These are phyloP conservation scores for Alauda arvensis DNA, from an alignment of 2,797 vertebrate genomes.

Conservation along the genomic window DNA sequence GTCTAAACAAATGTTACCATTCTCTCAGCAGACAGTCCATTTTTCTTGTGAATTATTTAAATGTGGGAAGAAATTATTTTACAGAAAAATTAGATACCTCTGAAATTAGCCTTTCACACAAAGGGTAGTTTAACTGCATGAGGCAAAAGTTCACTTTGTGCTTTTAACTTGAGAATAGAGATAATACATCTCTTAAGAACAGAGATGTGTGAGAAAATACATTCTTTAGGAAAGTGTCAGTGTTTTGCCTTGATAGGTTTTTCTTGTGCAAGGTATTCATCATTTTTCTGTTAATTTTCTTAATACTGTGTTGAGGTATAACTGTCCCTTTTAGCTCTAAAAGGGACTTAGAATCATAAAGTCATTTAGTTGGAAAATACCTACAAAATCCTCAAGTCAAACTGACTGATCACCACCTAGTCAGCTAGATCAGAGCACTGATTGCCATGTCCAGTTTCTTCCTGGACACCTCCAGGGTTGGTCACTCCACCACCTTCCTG, in stretches of 20 bases:
- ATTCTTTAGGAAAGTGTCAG: neutral
- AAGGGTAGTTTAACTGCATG: neutral
- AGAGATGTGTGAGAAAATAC: neutral
- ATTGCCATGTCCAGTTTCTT: neutral
- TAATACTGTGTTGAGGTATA: neutral
- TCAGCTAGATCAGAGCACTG: neutral
- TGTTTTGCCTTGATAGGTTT: neutral
- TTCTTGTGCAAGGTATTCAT: neutral
- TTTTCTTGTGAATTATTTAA: slow-evolving; percentile 30
- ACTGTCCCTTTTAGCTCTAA: neutral
- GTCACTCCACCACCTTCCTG: neutral
- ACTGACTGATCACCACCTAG: neutral
- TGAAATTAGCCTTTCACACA: neutral
- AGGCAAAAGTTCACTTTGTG: neutral
- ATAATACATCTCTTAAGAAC: neutral
- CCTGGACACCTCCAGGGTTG: neutral
- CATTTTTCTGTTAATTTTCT: neutral
- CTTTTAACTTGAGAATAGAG: neutral
- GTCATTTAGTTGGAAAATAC: neutral
- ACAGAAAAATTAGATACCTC: neutral
- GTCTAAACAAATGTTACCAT: neutral
- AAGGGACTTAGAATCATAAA: neutral
- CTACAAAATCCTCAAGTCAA: neutral
- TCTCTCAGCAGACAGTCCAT: neutral
- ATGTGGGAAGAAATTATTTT: neutral